Evolutionary conservation across 2,113 vertebrate genomes (phyloP).

Genomic region (Eulemur macaco): DNA sequence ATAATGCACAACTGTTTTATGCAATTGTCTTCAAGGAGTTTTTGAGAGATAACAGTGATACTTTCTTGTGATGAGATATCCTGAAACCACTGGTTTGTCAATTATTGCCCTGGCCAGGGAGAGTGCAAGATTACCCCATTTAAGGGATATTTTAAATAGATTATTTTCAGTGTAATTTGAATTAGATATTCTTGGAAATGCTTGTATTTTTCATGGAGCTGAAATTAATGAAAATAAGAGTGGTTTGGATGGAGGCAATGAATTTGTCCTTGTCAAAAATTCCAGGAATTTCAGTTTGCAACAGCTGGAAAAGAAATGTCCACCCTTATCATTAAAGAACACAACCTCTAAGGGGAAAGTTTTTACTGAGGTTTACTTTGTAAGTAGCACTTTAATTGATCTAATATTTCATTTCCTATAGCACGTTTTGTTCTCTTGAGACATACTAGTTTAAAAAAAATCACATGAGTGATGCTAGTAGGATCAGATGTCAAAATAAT

Average conservation of each 20-base stretch:
- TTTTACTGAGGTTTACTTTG: neutral
- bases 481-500: neutral
- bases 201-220: neutral
- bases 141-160: neutral
- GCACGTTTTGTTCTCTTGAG: neutral
- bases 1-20: neutral
- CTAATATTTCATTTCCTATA: neutral
- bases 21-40: neutral
- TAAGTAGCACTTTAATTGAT: neutral
- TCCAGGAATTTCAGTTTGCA: neutral
- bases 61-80: neutral
- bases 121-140: neutral
- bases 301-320: neutral
- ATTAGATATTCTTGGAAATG: neutral
- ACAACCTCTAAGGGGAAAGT: neutral
- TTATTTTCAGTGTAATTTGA: neutral
- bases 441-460: neutral
- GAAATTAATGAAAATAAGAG: neutral
- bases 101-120: fast-evolving
- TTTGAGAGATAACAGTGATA: neutral
- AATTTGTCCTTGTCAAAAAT: neutral
- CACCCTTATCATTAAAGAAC: neutral
- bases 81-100: neutral
- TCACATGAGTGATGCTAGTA: neutral
- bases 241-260: neutral